phyloP scores from a whole-genome alignment of 2,888 invertebrate species.

The Idaea dimidiata region DNA sequence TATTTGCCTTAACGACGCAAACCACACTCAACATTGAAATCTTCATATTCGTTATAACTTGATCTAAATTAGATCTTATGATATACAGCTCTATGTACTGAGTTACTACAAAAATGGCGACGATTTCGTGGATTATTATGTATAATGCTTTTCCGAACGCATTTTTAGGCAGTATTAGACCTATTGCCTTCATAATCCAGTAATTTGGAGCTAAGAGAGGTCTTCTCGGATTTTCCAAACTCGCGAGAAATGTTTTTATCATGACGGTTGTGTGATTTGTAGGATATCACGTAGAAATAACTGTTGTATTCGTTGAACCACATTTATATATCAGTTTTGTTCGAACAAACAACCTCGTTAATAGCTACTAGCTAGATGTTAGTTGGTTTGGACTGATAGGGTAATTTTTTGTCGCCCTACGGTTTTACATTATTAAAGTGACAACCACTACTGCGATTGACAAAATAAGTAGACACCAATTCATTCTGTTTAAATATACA shows the following conservation, averaged over 20 bases:
- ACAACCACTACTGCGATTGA: neutral
- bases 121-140: conserved; percentile 49
- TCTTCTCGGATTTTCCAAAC: conserved; percentile 48
- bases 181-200: conserved; percentile 52
- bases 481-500: neutral
- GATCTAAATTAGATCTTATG: conserved; percentile 55
- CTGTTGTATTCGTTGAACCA: conserved; percentile 8
- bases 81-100: conserved; percentile 61
- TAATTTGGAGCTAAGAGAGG: conserved; percentile 61
- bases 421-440: conserved; percentile 16
- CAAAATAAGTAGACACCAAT: neutral
- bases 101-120: conserved; percentile 53
- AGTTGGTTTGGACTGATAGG: neutral
- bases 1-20: conserved; percentile 56
- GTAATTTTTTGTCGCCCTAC: conserved; percentile 13
- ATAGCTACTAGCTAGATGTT: neutral
- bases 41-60: conserved; percentile 60
- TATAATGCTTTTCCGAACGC: conserved; percentile 34
- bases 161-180: conserved; percentile 54
- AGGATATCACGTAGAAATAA: neutral
- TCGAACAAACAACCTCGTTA: conserved; percentile 17
- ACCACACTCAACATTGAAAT: conserved; percentile 66
- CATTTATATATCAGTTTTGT: conserved; percentile 29
- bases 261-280: conserved; percentile 2
- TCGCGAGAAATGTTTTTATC: conserved; percentile 33